Percentiles rank a stretch among this genome's conserved stretches.
Conservation (phyloP, 2,113 vertebrate species). For the Henicopernis longicauda region DNA sequence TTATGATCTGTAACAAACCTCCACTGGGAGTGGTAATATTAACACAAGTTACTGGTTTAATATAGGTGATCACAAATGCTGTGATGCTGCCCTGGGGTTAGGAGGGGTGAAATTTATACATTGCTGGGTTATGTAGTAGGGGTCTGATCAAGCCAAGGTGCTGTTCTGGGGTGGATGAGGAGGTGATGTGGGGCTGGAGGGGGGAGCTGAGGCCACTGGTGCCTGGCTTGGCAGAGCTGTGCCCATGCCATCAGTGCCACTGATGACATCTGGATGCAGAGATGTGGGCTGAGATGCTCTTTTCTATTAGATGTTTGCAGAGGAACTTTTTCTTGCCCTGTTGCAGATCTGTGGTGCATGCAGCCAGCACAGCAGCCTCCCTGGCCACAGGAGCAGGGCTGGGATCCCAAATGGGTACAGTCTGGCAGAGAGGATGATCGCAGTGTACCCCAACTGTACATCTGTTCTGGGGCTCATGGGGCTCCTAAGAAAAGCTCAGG, state of each 20-base stretch:
- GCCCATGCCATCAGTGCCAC: rapidly evolving
- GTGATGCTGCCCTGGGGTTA: background rate
- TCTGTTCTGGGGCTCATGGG: background rate
- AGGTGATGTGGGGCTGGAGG: background rate
- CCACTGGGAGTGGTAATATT: background rate
- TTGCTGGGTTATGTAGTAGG: background rate
- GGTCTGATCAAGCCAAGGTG: background rate
- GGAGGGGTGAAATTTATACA: background rate
- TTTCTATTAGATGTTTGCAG: background rate
- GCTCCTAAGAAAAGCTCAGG: background rate
- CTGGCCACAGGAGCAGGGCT: background rate
- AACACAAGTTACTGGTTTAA: background rate
- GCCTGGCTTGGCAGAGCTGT: background rate
- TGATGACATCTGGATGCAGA: background rate
- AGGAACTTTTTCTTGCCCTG: background rate
- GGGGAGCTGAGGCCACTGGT: background rate
- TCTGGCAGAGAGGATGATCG: rapidly evolving
- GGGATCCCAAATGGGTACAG: background rate
- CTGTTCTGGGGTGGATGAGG: background rate
- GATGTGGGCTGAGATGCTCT: background rate
- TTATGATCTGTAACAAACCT: background rate
- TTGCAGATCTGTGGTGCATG: background rate
- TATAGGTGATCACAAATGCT: background rate
- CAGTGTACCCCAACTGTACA: background rate
- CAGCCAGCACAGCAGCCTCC: background rate